phyloP scores from a whole-genome alignment of 2,113 vertebrate genomes.

The Corvus cornix region DNA sequence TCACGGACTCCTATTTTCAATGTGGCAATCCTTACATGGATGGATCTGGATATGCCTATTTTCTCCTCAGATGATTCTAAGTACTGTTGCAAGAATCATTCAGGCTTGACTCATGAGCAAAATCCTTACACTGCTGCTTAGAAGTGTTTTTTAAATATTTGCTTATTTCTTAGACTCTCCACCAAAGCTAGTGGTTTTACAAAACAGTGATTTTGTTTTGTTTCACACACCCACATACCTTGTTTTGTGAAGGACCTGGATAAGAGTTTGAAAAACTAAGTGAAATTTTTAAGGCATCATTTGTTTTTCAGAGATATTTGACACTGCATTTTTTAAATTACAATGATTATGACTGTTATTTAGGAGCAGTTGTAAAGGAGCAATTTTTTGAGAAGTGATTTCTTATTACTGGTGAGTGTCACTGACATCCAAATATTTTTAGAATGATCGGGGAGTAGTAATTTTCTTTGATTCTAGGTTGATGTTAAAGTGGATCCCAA shows the following conservation, averaged over 20 bases:
- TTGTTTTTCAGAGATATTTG: not conserved
- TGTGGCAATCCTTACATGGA: not conserved
- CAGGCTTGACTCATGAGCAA: not conserved
- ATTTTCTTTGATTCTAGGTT: constrained; percentile 72
- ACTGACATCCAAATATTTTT: not conserved
- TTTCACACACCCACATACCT: not conserved
- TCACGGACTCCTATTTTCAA: not conserved
- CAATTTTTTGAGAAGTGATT: not conserved
- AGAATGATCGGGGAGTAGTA: not conserved
- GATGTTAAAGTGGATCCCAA: constrained; percentile 84
- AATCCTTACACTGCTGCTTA: not conserved
- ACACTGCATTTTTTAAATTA: not conserved
- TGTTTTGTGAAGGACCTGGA: not conserved
- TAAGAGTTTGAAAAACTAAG: not conserved
- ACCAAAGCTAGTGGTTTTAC: not conserved
- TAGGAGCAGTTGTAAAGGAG: not conserved
- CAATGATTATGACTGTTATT: not conserved
- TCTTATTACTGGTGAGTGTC: not conserved
- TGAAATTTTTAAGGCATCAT: not conserved
- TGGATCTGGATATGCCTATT: not conserved
- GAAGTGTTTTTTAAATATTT: not conserved
- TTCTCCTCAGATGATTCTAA: not conserved
- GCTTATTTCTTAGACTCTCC: not conserved
- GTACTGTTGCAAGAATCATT: not conserved
- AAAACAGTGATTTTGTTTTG: not conserved